Conservation (phyloP, 2,888 invertebrate genomes). For the Cephus pulcher region DNA sequence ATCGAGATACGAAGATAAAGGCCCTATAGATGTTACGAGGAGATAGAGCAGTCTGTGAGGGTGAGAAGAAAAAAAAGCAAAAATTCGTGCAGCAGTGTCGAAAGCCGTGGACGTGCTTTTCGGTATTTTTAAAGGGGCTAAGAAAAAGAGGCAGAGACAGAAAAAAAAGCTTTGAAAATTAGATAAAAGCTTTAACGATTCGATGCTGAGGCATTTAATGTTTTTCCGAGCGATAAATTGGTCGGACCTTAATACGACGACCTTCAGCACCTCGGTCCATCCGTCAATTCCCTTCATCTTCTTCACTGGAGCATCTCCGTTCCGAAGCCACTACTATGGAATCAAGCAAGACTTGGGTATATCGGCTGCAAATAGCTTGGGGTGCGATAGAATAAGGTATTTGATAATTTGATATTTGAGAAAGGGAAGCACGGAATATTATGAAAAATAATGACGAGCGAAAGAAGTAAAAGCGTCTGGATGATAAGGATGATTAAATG, state of each 20-base stretch:
- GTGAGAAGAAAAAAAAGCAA: too few relatives aligned
- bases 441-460: not conserved
- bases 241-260: constrained; percentile 15
- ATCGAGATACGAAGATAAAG: not conserved
- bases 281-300: not conserved
- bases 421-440: not conserved
- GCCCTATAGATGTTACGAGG: not conserved
- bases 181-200: not conserved
- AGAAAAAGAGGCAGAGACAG: not conserved
- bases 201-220: not conserved
- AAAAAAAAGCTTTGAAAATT: not conserved
- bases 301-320: constrained; percentile 6
- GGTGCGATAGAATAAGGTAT: not conserved
- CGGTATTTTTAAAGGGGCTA: not conserved
- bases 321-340: not conserved
- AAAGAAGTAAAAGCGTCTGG: not conserved
- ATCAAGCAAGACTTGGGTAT: not conserved
- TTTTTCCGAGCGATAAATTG: constrained; percentile 20
- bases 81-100: not conserved
- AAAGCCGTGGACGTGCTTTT: not conserved
- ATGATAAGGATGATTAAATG: not conserved
- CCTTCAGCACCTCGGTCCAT: not conserved
- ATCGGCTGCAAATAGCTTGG: not conserved
- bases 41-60: not conserved
- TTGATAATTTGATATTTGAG: not conserved